phyloP scores from a whole-genome alignment of 2,797 vertebrate species.

The Sylvilagus floridanus region DNA sequence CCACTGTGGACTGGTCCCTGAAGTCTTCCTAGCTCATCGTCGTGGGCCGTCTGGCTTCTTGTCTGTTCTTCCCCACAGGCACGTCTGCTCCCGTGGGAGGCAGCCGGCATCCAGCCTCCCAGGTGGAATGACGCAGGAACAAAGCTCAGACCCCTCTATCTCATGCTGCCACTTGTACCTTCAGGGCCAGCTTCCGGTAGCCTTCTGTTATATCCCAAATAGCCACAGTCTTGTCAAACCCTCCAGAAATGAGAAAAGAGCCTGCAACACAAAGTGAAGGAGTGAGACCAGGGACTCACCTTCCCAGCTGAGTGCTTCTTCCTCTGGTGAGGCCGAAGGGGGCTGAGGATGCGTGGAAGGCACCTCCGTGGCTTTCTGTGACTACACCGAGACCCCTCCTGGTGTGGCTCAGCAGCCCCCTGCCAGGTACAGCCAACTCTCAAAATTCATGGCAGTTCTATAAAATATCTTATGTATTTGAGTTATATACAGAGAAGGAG shows the following conservation, averaged over 20 bases:
- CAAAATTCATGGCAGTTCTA: neutral
- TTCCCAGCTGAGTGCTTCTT: neutral
- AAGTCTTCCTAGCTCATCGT: neutral
- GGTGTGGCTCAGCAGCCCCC: neutral
- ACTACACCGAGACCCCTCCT: neutral
- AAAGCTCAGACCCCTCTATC: neutral
- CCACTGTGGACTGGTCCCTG: neutral
- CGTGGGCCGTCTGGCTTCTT: neutral
- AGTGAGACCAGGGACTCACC: no score
- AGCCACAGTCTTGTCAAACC: constrained; percentile 84
- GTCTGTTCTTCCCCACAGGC: neutral
- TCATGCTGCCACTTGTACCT: constrained; percentile 80
- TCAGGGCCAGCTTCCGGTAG: constrained; percentile 85
- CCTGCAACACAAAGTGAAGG: constrained; percentile 82
- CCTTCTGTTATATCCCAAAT: constrained; percentile 84
- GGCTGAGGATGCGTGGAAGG: neutral
- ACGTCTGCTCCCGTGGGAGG: neutral
- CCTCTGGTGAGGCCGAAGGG: neutral
- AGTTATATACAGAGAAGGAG: no score
- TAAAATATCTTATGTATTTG: no score
- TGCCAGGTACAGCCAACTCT: neutral
- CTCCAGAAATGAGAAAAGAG: constrained; percentile 85
- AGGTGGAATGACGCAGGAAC: neutral
- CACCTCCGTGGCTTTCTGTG: neutral
- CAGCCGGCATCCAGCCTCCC: neutral